These are phyloP conservation scores for Helleia helle DNA, from an alignment of 2,888 invertebrate species.

Conservation along the genomic window DNA sequence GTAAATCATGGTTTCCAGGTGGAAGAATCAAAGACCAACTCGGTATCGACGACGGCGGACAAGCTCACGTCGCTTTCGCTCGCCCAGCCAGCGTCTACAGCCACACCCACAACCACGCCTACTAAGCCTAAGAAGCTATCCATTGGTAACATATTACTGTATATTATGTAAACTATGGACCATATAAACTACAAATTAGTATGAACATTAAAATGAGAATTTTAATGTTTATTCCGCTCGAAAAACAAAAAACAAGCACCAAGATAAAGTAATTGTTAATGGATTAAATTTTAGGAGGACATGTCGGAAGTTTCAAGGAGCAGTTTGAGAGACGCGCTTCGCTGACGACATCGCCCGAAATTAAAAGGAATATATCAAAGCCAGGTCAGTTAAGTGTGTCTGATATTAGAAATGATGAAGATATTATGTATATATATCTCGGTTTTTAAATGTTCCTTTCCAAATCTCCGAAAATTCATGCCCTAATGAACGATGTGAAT, in stretches of 20 bases:
- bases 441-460: too few relatives aligned
- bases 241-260: too few relatives aligned
- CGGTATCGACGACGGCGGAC: slow-evolving; percentile 50
- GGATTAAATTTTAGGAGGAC: slow-evolving; percentile 75
- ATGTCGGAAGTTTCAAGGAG: slow-evolving; percentile 89
- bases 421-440: too few relatives aligned
- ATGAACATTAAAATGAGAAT: too few relatives aligned
- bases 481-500: too few relatives aligned
- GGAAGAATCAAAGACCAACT: slow-evolving; percentile 40
- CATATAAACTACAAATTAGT: too few relatives aligned
- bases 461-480: too few relatives aligned
- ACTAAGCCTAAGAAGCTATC: slow-evolving; percentile 86
- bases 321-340: slow-evolving; percentile 89
- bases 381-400: slow-evolving; percentile 53
- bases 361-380: slow-evolving; percentile 54
- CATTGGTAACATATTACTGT: slow-evolving; percentile 75
- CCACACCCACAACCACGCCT: slow-evolving; percentile 26
- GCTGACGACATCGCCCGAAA: slow-evolving; percentile 61
- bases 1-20: too few relatives aligned
- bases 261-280: too few relatives aligned
- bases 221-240: too few relatives aligned
- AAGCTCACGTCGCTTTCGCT: slow-evolving; percentile 53
- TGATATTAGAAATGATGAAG: too few relatives aligned
- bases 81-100: slow-evolving; percentile 33
- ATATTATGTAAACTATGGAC: too few relatives aligned